Conservation (phyloP, 2,888 invertebrate genomes). For the Orthonychiurus folsomi region DNA sequence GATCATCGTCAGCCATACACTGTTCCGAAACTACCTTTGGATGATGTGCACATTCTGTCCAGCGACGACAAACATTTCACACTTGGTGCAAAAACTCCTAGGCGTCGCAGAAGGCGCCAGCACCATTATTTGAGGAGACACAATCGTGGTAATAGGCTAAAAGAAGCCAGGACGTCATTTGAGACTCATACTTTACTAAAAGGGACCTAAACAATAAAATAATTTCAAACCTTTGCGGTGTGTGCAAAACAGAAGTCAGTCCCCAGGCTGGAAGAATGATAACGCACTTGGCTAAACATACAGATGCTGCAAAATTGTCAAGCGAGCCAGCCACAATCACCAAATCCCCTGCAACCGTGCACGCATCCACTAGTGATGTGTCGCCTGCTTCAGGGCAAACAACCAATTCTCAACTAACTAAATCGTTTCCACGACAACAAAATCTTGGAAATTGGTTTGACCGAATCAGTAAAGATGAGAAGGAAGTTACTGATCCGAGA, state of each 20-base stretch:
- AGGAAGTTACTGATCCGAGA: not conserved
- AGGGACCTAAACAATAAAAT: constrained; percentile 2
- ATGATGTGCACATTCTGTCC: no score
- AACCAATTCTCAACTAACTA: not conserved
- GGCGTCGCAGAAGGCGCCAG: no score
- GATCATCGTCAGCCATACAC: no score
- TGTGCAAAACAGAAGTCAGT: not conserved
- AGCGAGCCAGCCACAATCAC: not conserved
- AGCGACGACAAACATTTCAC: no score
- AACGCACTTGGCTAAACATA: constrained; percentile 1
- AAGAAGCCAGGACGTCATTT: no score
- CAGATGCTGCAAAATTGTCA: no score
- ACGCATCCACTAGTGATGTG: not conserved
- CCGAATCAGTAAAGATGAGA: not conserved
- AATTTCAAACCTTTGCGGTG: not conserved
- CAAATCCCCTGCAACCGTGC: not conserved
- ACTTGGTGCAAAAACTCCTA: no score
- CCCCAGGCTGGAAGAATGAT: not conserved
- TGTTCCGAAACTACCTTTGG: no score
- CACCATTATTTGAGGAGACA: no score
- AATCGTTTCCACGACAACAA: no score
- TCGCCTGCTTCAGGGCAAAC: not conserved
- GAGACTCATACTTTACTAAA: not conserved
- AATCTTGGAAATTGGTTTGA: not conserved
- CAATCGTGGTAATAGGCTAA: no score